Percentiles rank a stretch among this genome's conserved stretches.
These are phyloP conservation scores for Macrobrachium rosenbergii DNA, from an alignment of 1,140 invertebrate species.

Conservation along the genomic window DNA sequence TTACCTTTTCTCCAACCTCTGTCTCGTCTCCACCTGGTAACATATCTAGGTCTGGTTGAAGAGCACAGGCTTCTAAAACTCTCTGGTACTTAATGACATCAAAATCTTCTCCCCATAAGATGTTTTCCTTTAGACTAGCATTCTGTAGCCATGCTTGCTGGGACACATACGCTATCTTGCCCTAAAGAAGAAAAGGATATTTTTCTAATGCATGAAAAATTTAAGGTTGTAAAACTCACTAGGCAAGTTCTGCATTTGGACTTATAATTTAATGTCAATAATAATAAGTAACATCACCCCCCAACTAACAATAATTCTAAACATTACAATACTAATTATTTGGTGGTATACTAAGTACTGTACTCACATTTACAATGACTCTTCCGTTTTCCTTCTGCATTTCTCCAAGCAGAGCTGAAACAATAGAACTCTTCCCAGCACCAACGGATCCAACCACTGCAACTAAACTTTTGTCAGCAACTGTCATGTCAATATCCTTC, in stretches of 20 bases:
- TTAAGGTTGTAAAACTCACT: too few species aligned
- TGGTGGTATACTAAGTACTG: background rate
- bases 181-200: background rate
- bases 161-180: constrained; percentile 65
- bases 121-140: constrained; percentile 72
- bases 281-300: too few species aligned
- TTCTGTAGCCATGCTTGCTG: constrained; percentile 73
- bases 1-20: constrained; percentile 89
- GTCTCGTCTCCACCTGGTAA: constrained; percentile 89
- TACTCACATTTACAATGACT: constrained; percentile 63
- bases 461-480: constrained; percentile 71
- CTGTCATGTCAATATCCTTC: background rate
- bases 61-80: constrained; percentile 86
- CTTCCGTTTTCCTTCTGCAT: constrained; percentile 70
- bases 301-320: too few species aligned
- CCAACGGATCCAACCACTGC: constrained; percentile 69
- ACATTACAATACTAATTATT: background rate
- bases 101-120: constrained; percentile 76
- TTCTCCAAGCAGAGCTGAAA: constrained; percentile 76
- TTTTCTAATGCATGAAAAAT: background rate
- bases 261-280: too few species aligned
- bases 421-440: constrained; percentile 75
- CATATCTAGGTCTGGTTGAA: constrained; percentile 88
- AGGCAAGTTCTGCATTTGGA: too few species aligned
- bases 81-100: constrained; percentile 83